A percentile compares a stretch with the other conserved stretches of the same genome.
Evolutionary conservation across 2,888 invertebrate species (phyloP).

Genomic region (Zelleria hepariella): DNA sequence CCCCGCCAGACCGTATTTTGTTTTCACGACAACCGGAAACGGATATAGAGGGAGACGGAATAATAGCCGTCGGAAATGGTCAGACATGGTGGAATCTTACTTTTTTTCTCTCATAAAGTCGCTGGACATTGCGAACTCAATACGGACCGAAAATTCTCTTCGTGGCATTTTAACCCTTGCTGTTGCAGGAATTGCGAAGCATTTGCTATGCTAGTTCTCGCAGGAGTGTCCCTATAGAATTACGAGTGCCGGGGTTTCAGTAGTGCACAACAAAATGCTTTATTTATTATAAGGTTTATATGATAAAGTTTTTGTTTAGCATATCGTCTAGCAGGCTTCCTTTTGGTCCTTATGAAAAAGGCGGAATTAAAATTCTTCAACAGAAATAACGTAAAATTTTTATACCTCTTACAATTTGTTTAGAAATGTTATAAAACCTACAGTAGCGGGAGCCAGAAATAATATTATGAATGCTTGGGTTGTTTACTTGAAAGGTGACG

Average conservation of each 20-base stretch:
- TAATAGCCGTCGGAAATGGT: conserved; percentile 72
- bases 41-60: conserved; percentile 72
- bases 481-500: conserved; percentile 6
- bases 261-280: conserved; percentile 30
- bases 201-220: background rate
- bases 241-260: conserved; percentile 28
- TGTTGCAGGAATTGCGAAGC: background rate
- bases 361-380: background rate
- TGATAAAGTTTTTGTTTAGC: background rate
- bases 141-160: conserved; percentile 20
- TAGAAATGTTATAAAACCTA: background rate
- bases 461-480: conserved; percentile 1
- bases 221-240: conserved; percentile 16
- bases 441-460: background rate
- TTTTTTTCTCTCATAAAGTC: conserved; percentile 47
- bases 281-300: background rate
- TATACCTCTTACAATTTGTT: background rate
- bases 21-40: conserved; percentile 68
- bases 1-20: conserved; percentile 48
- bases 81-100: conserved; percentile 66
- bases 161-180: background rate
- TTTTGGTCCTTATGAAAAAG: background rate
- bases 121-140: conserved; percentile 61
- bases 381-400: background rate
- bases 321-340: background rate